Base-by-base conservation (phyloP, 64 coral and sea anemone genomes). In the Orbicella faveolata region DNA sequence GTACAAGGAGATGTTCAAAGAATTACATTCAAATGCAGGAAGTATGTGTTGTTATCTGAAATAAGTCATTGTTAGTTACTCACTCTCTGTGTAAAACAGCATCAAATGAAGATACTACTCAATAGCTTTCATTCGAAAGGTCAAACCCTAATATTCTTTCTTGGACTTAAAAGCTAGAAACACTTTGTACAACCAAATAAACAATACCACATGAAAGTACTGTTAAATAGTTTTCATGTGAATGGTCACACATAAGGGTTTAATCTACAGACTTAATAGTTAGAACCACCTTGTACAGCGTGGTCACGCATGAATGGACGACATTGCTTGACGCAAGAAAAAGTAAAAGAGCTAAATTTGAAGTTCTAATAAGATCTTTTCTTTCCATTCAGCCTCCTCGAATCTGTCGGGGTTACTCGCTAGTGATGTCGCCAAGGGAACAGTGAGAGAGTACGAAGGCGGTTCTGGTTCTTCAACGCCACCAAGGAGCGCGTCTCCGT, bases 1-100 rank as follows among this genome's bases (percentile, higher is more conserved):
- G 96, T 98, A 98, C 78, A 98, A 98, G 16, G 96, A 98, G 35
- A 93, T 98, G 93, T 98, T 98, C 36, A 98, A 95, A 74, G 96
- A 98, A 75, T 90, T 98, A 84, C 96, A 98, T 70, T 83, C 96
- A 53, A 93, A 70, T 67, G 96, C 96, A 83, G 96, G 96, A 98
- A 90, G 96, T 98, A 75, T 74, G 93, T 80, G 44, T 41, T 30
- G 79, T 55, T 11, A 21, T 23, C 21, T 72, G n/a, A 69, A 75
- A 34, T 48, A 48, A 7, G 1, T 26, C 64, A 5, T n/a, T 69
- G 39, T 41, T 41, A 41, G 39, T 41, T 41, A 2, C 2, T 4
- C 2, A 41, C 39, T 41, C 39, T 41, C 39, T 41, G 2, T 41
- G 39, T 41, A 41, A 41, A 41, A 41, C 39, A 41, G 2, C 4